Base-by-base conservation (phyloP, 2,888 invertebrate genomes). In the Nezara viridula region DNA sequence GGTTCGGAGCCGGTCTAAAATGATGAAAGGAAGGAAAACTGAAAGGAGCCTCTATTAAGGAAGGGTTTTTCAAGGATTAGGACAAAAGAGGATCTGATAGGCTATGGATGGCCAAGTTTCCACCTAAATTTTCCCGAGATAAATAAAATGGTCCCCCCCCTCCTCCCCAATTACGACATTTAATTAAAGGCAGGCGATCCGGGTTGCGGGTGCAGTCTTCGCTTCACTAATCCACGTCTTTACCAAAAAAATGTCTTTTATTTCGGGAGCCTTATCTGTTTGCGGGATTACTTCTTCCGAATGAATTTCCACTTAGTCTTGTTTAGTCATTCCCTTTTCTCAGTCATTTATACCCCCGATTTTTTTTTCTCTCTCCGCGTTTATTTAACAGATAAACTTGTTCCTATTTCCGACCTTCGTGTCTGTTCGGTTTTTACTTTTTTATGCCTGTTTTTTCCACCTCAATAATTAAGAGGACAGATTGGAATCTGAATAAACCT, bases 11-110 rank as follows among this genome's bases (percentile, higher is more conserved):
- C 5, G 77, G 40, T 24, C 40, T 55, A 77, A 77, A 77, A 44
- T 40, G 77, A 77, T 77, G 77, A 77, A 77, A 77, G 40, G 77
- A 40, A 40, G 2, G 77, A 40, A 77, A 77, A 40, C 24, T 40
- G 77, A 40, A 40, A 40, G 77, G 40, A 7, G 37, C 77, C 24
- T 40, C 77, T 77, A 40, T 77, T 40, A 40, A 40, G 40, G 77
- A 6, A 24, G 77, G 40, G 77, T 40, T 77, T 77, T 77, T 77
- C 77, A 77, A 40, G 77, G 77, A 77, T 77, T 77, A 77, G 77
- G 77, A 77, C 77, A 77, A 77, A 77, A 40, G 77, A 40, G 77
- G 40, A 77, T 77, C 77, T 77, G 77, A 77, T 77, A 77, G 77
- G 77, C 40, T 37, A 77, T 77, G 77, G 77, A 77, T 77, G 77